These are phyloP conservation scores for Criorhina ranunculi DNA, from an alignment of 2,888 invertebrate species.

Conservation along the genomic window DNA sequence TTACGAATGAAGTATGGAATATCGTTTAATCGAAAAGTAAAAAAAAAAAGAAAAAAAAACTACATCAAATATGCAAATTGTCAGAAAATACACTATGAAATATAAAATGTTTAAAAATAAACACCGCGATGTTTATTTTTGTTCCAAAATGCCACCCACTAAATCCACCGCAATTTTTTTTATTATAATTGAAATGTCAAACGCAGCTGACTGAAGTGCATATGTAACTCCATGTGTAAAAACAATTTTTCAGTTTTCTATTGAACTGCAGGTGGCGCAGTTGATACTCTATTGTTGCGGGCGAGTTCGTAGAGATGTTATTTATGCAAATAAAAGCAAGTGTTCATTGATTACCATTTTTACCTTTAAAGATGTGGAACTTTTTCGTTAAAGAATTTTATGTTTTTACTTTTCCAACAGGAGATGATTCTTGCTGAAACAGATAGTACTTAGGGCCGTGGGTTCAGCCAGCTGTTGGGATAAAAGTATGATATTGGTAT, in stretches of 20 bases:
- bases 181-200: constrained; percentile 24
- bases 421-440: no score
- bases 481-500: no score
- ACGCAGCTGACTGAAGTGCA: constrained; percentile 33
- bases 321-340: background rate
- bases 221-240: background rate
- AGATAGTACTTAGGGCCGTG: no score
- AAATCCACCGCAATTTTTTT: constrained; percentile 10
- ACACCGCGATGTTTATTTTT: constrained; percentile 69
- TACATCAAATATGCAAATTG: constrained; percentile 46
- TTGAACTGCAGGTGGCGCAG: background rate
- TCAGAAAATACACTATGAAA: constrained; percentile 23
- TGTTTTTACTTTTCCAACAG: no score
- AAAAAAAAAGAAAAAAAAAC: constrained; percentile 41
- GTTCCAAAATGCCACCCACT: constrained; percentile 66
- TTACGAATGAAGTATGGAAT: constrained; percentile 1
- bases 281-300: no score
- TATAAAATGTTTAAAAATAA: constrained; percentile 66
- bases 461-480: no score
- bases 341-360: no score
- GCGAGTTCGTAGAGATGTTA: background rate
- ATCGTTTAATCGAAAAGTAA: constrained; percentile 18
- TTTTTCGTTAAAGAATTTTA: no score
- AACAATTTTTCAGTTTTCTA: background rate
- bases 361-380: no score